phyloP scores from a whole-genome alignment of 35 echinoderm and acorn worm genomes.

The Chiridota heheva region DNA sequence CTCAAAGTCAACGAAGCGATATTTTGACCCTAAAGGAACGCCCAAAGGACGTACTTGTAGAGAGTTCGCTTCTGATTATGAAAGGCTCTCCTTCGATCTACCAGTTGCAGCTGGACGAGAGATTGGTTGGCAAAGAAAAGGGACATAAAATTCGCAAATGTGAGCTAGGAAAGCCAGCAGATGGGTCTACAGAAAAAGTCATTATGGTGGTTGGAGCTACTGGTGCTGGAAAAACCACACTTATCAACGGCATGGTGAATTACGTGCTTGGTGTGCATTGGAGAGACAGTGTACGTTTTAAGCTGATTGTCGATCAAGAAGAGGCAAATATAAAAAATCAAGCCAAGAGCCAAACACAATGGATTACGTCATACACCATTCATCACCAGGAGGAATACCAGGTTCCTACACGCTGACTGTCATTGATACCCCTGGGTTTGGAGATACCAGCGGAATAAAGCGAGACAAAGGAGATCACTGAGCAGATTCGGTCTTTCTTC shows the following conservation, averaged over 20 bases:
- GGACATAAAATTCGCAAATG: slow-evolving; percentile 34
- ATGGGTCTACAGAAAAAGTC: slow-evolving; percentile 23
- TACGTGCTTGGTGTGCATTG: slow-evolving; percentile 62
- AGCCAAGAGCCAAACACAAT: slow-evolving; percentile 57
- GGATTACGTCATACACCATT: slow-evolving; percentile 66
- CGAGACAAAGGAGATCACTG: slow-evolving; percentile 63
- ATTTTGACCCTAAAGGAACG: slow-evolving; percentile 21
- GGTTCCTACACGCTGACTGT: slow-evolving; percentile 63
- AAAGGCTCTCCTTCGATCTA: slow-evolving; percentile 13
- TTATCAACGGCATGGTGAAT: slow-evolving; percentile 67
- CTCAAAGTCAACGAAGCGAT: slow-evolving; percentile 5
- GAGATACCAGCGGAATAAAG: slow-evolving; percentile 67
- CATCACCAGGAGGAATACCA: slow-evolving; percentile 17
- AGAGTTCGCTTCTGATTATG: background rate
- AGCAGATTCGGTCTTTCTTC: slow-evolving; percentile 66
- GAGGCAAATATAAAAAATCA: slow-evolving; percentile 13
- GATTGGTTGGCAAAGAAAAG: background rate
- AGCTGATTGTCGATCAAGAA: slow-evolving; percentile 36
- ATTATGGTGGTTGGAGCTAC: slow-evolving; percentile 78
- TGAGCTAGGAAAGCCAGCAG: background rate
- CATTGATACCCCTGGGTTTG: slow-evolving; percentile 78
- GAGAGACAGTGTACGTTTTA: slow-evolving; percentile 61
- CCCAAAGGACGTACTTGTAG: slow-evolving; percentile 34
- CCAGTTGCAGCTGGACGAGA: slow-evolving; percentile 11
- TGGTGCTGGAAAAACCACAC: slow-evolving; percentile 65